A percentile compares a stretch with the other conserved stretches of the same genome.
Conservation (phyloP, 30 jellyfish, hydroid and myxozoan genomes). For the Clytia hemisphaerica region DNA sequence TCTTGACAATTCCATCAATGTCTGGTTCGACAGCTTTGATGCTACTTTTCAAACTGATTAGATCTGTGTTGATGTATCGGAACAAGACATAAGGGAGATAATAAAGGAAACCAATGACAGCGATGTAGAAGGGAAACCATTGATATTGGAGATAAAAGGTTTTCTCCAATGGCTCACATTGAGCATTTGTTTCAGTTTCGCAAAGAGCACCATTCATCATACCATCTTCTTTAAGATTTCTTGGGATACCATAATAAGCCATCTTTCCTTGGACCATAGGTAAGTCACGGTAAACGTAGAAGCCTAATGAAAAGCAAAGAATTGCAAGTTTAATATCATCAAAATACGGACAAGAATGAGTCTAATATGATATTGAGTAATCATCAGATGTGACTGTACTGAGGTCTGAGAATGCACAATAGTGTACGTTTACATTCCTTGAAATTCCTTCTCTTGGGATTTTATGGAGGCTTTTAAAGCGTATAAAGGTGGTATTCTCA, state of each 20-base stretch:
- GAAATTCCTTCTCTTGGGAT: no score
- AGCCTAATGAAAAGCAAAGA: constrained; percentile 9
- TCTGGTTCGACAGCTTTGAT: constrained; percentile 24
- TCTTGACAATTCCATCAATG: constrained; percentile 18
- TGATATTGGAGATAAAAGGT: constrained; percentile 29
- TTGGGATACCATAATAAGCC: constrained; percentile 19
- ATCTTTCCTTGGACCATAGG: not conserved
- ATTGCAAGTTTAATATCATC: no score
- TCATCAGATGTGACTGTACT: no score
- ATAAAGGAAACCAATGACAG: constrained; percentile 21
- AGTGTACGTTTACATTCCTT: no score
- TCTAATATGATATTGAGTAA: no score
- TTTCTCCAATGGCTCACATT: constrained; percentile 21
- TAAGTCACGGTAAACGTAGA: constrained; percentile 16
- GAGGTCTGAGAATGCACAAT: no score
- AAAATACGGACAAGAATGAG: no score
- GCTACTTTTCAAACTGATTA: constrained; percentile 26
- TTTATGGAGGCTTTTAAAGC: no score
- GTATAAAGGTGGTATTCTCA: no score
- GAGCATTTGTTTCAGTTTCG: not conserved
- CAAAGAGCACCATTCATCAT: constrained; percentile 10
- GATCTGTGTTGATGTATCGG: constrained; percentile 20
- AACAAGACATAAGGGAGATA: constrained; percentile 11
- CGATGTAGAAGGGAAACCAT: constrained; percentile 33
- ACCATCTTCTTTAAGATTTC: constrained; percentile 5